Evolutionary conservation across 1,140 invertebrate genomes (phyloP), one percentile per base, ranked within the genome.

Genomic region (Heliconius eleuchia): DNA sequence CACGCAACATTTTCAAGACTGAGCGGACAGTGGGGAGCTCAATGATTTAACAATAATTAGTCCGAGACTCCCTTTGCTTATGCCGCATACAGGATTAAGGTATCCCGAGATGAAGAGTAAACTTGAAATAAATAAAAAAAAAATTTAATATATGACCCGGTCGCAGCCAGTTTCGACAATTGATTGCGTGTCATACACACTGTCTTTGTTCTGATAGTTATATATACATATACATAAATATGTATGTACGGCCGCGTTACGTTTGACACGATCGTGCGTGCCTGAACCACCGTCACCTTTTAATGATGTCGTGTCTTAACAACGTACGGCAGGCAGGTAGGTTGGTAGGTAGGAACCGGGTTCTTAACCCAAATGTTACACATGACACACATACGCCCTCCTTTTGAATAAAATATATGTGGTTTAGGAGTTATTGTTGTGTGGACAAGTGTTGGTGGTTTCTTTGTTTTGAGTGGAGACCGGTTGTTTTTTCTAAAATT

Each of bases 211-310:
- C 42, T 42, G 13, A 42, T 42, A 42, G 34, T 6, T 3, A 52
- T 55, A 55, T 55, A 19, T n/a, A 55, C 19, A 55, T n/a, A 55
- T 55, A 55, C 5, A n/a, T 52, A 5, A 19, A 18, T 55, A 18
- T 55, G 18, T 55, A 18, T 55, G 18, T 55, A 55, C 19, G 52
- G 60, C 23, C 60, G n/a, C 74, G 34, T 75, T 74, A 34, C 34
- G 74, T 75, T 30, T 70, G 60, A 76, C 74, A 76, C 57, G 74
- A 66, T 66, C 74, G 74, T 76, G 74, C 74, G 57, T 76, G 74
- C 57, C 37, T 66, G 70, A 76, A 42, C 74, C 74, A 42, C 34
- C 55, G 57, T 66, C 74, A 66, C 57, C 37, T 39, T 34, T 66
- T 76, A 76, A 76, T 76, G 60, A 71, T 55, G 30, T 34, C 57